Conservation (phyloP, 37 sponge, comb jelly and placozoan species). For the Eunapius fragilis region DNA sequence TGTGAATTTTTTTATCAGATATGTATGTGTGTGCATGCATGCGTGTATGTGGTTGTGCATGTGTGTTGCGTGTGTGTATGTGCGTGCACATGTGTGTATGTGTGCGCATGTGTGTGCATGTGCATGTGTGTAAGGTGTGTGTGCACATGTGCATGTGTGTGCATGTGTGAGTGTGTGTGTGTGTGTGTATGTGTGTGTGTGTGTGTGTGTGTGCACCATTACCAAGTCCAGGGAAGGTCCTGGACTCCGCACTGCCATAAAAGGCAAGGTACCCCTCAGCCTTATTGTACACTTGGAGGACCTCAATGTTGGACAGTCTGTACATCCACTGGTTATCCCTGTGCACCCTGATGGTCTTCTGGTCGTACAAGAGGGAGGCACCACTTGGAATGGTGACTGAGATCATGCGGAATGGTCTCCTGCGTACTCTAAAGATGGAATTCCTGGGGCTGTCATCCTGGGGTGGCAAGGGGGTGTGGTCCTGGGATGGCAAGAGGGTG, state of each 20-base stretch:
- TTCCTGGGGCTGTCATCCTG: not conserved
- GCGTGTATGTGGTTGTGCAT: no score
- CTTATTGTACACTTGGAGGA: not conserved
- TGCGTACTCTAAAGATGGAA: not conserved
- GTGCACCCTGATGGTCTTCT: not conserved
- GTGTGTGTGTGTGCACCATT: no score
- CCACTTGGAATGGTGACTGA: constrained; percentile 2
- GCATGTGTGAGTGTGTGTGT: no score
- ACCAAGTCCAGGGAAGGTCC: constrained; percentile 5
- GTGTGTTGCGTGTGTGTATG: no score
- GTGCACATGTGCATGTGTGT: no score
- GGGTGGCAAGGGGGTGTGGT: not conserved
- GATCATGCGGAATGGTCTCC: not conserved
- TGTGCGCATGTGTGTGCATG: no score
- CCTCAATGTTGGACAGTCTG: not conserved
- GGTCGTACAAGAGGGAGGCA: not conserved
- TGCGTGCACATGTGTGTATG: no score
- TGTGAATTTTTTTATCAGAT: no score
- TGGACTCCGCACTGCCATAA: constrained; percentile 6
- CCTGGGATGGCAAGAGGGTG: no score
- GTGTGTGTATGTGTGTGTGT: no score
- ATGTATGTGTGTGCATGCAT: no score
- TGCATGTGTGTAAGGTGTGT: no score
- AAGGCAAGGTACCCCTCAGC: constrained; percentile 1
- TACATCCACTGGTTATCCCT: not conserved